These are phyloP conservation scores for Endotricha flammealis DNA, from an alignment of 2,888 invertebrate genomes.

Conservation along the genomic window DNA sequence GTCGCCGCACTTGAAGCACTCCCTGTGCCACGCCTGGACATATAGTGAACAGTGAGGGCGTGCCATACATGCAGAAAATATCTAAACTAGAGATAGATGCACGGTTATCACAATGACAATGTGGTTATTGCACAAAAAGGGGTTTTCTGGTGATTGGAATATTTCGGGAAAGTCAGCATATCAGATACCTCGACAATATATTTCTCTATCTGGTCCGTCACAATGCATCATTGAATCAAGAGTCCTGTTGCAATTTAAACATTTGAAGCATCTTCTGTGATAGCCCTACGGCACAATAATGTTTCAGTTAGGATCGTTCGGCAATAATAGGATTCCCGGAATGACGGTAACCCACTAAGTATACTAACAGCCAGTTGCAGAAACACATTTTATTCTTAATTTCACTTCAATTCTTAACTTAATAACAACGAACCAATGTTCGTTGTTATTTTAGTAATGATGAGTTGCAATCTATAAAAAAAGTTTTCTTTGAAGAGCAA, in stretches of 20 bases:
- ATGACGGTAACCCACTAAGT: no score
- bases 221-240: constrained; percentile 93
- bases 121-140: constrained; percentile 41
- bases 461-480: no score
- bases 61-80: constrained; percentile 51
- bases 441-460: no score
- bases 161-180: constrained; percentile 26
- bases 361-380: no score
- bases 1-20: constrained; percentile 95
- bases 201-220: constrained; percentile 94
- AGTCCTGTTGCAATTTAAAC: constrained; percentile 89
- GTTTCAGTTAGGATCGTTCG: constrained; percentile 1
- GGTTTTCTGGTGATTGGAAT: constrained; percentile 25
- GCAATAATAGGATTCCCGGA: no score
- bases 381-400: no score
- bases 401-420: no score
- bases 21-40: constrained; percentile 92
- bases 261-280: constrained; percentile 94
- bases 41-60: constrained; percentile 61
- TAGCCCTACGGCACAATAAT: constrained; percentile 82
- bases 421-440: no score
- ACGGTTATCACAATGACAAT: constrained; percentile 59
- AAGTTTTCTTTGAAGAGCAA: no score
- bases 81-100: constrained; percentile 33
- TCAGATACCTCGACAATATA: constrained; percentile 92